These are phyloP conservation scores for Microcaecilia unicolor DNA, from an alignment of 2,797 vertebrate species.

Conservation along the genomic window DNA sequence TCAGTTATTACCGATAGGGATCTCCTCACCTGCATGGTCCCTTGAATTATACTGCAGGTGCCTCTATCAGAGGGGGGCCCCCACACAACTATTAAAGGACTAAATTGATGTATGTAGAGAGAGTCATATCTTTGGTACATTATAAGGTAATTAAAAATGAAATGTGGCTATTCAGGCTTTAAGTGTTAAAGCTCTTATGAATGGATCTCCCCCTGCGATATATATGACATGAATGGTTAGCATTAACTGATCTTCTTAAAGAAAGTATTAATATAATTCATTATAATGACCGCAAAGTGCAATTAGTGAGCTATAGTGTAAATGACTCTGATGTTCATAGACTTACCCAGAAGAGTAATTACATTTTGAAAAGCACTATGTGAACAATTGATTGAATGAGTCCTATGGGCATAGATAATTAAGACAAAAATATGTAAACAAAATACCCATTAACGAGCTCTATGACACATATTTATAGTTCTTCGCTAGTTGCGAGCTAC, in stretches of 20 bases:
- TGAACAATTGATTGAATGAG: slow-evolving; percentile 63
- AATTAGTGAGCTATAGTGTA: slow-evolving; percentile 63
- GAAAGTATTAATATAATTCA: slow-evolving; percentile 60
- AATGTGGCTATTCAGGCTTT: slow-evolving; percentile 45
- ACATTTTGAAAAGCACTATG: slow-evolving; percentile 65
- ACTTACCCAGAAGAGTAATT: slow-evolving; percentile 61
- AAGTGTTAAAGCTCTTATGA: slow-evolving; percentile 46
- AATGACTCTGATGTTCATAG: slow-evolving; percentile 59
- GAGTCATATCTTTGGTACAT: slow-evolving; percentile 21
- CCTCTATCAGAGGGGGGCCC: too few species aligned
- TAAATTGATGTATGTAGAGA: too few species aligned
- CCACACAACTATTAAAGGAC: too few species aligned
- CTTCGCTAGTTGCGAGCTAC: slow-evolving; percentile 17
- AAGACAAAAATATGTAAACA: slow-evolving; percentile 65
- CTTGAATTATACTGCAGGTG: too few species aligned
- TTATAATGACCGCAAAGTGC: slow-evolving; percentile 55
- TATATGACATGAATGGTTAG: slow-evolving; percentile 56
- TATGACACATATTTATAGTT: slow-evolving; percentile 38
- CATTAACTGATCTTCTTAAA: slow-evolving; percentile 58
- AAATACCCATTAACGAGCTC: slow-evolving; percentile 51
- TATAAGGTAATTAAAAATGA: slow-evolving; percentile 47
- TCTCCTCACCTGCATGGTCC: too few species aligned
- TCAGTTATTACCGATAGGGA: too few species aligned
- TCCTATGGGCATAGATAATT: slow-evolving; percentile 59
- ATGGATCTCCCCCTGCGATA: slow-evolving; percentile 51